Conservation (phyloP, 2,888 invertebrate genomes). For the Eretmocerus hayati region DNA sequence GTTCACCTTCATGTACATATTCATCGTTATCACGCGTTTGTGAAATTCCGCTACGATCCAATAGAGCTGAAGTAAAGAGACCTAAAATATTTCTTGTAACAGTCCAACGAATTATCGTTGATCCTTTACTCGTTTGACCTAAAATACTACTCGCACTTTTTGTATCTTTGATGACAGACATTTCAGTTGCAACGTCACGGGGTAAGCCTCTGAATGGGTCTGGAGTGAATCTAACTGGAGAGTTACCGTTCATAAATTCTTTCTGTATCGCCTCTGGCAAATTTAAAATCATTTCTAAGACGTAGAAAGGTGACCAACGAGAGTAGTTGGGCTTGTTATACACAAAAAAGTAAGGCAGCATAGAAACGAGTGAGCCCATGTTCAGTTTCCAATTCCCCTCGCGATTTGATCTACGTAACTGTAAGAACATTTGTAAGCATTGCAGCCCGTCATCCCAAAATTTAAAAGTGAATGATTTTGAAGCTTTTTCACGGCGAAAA, state of each 20-base stretch:
- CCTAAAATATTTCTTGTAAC: constrained; percentile 1
- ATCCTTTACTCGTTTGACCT: neutral
- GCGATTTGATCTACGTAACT: neutral
- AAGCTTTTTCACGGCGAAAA: neutral
- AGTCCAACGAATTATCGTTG: constrained; percentile 2
- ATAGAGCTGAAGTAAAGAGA: neutral
- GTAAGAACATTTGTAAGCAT: neutral
- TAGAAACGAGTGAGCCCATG: no score
- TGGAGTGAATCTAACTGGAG: no score
- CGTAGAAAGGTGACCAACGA: no score
- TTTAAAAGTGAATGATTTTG: neutral
- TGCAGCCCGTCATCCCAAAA: constrained; percentile 1
- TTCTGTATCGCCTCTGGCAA: no score
- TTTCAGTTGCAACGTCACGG: no score
- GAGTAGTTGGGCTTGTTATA: no score
- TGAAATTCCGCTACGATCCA: neutral
- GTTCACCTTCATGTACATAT: constrained; percentile 1
- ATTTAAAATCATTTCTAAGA: no score
- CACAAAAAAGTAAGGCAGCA: no score
- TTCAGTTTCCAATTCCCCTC: neutral
- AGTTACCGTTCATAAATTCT: no score
- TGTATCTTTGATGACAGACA: no score
- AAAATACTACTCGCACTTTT: constrained; percentile 1
- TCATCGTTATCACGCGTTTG: neutral
- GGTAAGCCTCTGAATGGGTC: no score